phyloP scores from a whole-genome alignment of 2,113 vertebrate genomes.

The Piprites chloris region DNA sequence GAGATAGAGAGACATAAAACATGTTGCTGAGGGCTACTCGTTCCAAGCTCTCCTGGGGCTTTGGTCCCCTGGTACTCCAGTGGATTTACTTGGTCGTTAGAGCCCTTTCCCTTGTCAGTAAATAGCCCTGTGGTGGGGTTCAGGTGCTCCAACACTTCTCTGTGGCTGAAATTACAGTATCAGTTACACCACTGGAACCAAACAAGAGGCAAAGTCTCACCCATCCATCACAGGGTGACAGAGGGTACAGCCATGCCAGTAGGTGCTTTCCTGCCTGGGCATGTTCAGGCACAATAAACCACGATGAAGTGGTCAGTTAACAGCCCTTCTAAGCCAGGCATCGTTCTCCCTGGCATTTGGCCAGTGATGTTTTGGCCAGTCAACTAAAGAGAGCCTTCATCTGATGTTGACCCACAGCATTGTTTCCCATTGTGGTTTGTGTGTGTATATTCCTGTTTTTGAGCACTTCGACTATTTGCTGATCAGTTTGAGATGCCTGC shows the following conservation, averaged over 20 bases:
- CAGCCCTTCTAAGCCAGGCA: not conserved
- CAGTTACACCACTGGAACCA: not conserved
- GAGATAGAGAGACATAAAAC: not conserved
- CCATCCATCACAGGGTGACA: not conserved
- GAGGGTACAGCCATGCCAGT: not conserved
- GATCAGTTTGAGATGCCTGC: not conserved
- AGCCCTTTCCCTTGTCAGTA: not conserved
- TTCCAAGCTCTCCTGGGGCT: not conserved
- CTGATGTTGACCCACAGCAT: not conserved
- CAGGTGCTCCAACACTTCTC: not conserved
- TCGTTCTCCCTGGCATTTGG: not conserved
- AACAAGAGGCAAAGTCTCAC: not conserved
- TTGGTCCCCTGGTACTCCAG: not conserved
- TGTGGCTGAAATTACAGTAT: not conserved
- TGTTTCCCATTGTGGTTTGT: not conserved
- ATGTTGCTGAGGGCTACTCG: not conserved
- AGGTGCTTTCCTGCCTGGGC: constrained; percentile 24
- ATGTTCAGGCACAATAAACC: constrained; percentile 6
- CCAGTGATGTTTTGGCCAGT: not conserved
- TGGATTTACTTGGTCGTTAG: not conserved
- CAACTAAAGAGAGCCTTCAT: not conserved
- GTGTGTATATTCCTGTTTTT: not conserved
- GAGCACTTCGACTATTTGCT: not conserved
- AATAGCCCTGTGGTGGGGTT: not conserved
- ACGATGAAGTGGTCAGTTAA: not conserved